Evolutionary conservation across 30 jellyfish, hydroid and myxozoan genomes (phyloP), one percentile per base, ranked within the genome.

Genomic region (Aurelia coerulea): DNA sequence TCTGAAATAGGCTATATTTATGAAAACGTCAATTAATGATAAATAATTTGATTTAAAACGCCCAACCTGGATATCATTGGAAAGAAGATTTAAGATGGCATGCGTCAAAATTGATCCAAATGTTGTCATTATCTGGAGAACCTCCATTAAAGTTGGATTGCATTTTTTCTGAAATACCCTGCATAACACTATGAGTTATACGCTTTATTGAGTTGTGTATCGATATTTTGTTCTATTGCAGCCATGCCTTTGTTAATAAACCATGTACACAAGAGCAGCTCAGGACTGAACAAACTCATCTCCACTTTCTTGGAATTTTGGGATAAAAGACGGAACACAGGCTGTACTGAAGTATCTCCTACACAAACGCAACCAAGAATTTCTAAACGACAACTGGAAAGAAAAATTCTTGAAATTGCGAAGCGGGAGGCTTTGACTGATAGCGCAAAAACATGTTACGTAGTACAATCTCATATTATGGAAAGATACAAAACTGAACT

Each of bases 311-410:
- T 74, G 59, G 90, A 72, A 51, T 54, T 79, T 56, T 93, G 98
- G 98, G 51, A 65, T 18, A 64, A 79, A 75, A 31, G 62, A 6
- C 64, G 88, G 19, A 51, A 79, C 49, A 74, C 71, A 14, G 56
- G 15, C 12, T 46, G 56, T 9, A 62, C 73, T 11, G 65, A 16
- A 35, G 81, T 72, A 54, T 70, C 34, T 10, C 66, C 51, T 9
- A 62, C 76, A 11, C 32, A 70, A 32, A 9, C 72, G 33, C 83
- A 84, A 65, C 72, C 90, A 16, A 75, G 54, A 54, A 93, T 93
- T 10, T 93, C 98, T 6, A 93, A 89, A 59, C 79, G 96, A 35
- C 98, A 93, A 56, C 70, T 88, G 76, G 95, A 74, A 37, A 65
- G 76, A 32, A 93, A 84, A 33, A 89, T 93, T 2, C 88, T 89